A percentile compares a stretch with the other conserved stretches of the same genome.
Evolutionary conservation across 2,113 vertebrate genomes (phyloP).

Genomic region (Silurus meridionalis): DNA sequence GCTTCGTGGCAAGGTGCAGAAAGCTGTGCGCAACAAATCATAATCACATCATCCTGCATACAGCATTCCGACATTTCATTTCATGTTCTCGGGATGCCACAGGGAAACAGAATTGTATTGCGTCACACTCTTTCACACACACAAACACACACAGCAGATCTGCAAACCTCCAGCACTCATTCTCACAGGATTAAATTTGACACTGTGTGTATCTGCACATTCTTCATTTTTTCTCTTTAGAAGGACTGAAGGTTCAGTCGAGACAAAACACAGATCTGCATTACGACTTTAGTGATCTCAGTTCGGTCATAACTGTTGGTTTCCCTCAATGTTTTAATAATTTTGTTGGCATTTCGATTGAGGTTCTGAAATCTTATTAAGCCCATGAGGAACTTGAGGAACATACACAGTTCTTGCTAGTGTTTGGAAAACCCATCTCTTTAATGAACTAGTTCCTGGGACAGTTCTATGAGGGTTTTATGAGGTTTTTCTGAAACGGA

Average conservation of each 20-base stretch:
- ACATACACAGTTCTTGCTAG: neutral
- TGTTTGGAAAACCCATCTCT: too few species aligned
- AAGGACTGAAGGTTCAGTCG: conserved; percentile 47
- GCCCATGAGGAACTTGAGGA: too few species aligned
- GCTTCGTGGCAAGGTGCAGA: neutral
- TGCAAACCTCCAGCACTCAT: neutral
- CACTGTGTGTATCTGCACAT: neutral
- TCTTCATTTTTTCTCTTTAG: neutral
- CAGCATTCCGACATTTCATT: neutral
- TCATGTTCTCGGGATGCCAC: neutral
- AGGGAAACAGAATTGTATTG: neutral
- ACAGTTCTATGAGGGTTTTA: neutral
- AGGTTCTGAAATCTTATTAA: neutral
- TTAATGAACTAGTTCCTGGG: neutral
- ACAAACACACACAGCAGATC: neutral
- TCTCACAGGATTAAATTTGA: neutral
- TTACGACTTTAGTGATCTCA: neutral
- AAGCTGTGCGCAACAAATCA: neutral
- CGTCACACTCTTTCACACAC: neutral
- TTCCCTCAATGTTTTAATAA: too few species aligned
- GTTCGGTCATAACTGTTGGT: neutral
- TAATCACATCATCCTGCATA: neutral
- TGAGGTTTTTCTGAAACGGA: neutral
- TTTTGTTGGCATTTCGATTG: neutral
- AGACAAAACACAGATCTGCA: neutral